These are phyloP conservation scores for Rallus limicola DNA, from an alignment of 2,113 vertebrate species.

Conservation along the genomic window DNA sequence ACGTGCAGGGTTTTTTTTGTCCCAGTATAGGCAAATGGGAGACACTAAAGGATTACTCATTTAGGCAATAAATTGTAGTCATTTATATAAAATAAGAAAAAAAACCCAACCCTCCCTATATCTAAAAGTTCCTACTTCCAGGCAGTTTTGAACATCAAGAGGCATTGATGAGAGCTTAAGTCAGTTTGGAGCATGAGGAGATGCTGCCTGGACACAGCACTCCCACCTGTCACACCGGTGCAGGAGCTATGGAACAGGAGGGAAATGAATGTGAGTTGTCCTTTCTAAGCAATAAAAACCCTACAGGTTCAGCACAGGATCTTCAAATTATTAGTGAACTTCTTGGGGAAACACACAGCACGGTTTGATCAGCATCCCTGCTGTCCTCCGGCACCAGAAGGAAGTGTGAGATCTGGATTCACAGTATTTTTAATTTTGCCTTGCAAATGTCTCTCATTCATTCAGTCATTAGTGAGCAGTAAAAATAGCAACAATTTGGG, in stretches of 20 bases:
- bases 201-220: not conserved
- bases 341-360: not conserved
- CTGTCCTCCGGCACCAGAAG: not conserved
- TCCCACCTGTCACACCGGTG: not conserved
- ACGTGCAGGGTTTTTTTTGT: not conserved
- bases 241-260: not conserved
- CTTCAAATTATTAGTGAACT: not conserved
- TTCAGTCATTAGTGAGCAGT: not conserved
- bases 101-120: not conserved
- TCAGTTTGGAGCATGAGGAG: not conserved
- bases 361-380: not conserved
- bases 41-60: not conserved
- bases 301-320: not conserved
- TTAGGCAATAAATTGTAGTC: not conserved
- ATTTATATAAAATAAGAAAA: not conserved
- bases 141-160: not conserved
- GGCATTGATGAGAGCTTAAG: rapidly evolving
- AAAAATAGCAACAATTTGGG: not conserved
- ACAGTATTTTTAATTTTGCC: not conserved
- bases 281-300: not conserved
- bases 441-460: not conserved
- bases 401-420: not conserved
- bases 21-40: not conserved
- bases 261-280: not conserved
- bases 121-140: not conserved